These are phyloP conservation scores for Molossus alvarezi DNA, from an alignment of 2,797 vertebrate species.

Conservation along the genomic window DNA sequence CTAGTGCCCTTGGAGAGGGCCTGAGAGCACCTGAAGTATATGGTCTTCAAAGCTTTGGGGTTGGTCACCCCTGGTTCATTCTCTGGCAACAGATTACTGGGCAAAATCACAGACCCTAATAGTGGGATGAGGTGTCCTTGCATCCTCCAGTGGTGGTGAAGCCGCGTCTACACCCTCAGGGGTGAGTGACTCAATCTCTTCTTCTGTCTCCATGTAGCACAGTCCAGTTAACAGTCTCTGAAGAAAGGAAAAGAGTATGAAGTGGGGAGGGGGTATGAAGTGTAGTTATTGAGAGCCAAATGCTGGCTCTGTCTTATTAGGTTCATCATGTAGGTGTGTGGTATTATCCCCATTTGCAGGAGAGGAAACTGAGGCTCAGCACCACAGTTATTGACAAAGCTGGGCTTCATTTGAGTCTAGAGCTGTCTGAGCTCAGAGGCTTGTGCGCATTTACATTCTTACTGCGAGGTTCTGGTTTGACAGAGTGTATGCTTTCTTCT, in stretches of 20 bases:
- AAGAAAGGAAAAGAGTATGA: neutral
- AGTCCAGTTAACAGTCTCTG: neutral
- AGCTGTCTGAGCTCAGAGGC: neutral
- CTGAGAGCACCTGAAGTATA: slow-evolving; percentile 82
- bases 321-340: neutral
- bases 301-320: neutral
- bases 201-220: neutral
- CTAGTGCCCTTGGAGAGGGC: slow-evolving; percentile 76
- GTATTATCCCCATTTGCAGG: neutral
- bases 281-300: neutral
- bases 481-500: neutral
- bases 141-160: neutral
- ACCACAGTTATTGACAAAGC: neutral
- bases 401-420: neutral
- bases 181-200: neutral
- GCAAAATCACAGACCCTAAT: slow-evolving; percentile 84
- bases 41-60: slow-evolving; percentile 85
- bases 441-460: neutral
- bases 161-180: neutral
- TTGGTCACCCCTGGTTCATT: slow-evolving; percentile 82
- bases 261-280: neutral
- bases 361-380: neutral
- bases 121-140: slow-evolving; percentile 75
- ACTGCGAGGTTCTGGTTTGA: neutral
- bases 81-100: slow-evolving; percentile 76